Base-by-base conservation (phyloP, 1,140 invertebrate species). In the Habropoda laboriosa region DNA sequence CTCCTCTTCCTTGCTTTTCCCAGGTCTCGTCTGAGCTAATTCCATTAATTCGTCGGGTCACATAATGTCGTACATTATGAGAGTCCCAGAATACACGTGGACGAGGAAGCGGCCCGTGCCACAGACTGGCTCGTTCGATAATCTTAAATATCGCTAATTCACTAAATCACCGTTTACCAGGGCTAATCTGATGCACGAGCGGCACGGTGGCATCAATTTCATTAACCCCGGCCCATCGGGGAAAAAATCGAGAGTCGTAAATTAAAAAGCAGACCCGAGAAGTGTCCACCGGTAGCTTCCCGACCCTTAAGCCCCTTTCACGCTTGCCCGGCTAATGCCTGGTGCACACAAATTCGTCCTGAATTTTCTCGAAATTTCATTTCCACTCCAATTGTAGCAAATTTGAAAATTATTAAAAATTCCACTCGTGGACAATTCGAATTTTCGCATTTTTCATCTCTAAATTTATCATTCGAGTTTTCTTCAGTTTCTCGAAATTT, bases 91-190 rank as follows among this genome's bases (percentile, higher is more conserved):
- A 35, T 16, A 38, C 21, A 8, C 71, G 71, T 53, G 53, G 4
- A 24, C 32, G 47, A n/a, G 51, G 21, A 51, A n/a, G 21, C 53
- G 76, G 76, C 57, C 38, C 57, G 75, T 71, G 75, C 75, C 57
- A 21, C 12, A 8, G 6, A 7, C n/a, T n/a, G 32, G 16, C 32
- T 42, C 35, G 13, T 63, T 16, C 57, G 76, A 49, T 79, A 72
- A 72, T 72, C 57, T 79, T 72, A 79, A 79, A 79, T 72, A 79
- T 79, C 68, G 45, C 57, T 79, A 72, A 79, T 72, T 72, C 76
- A 55, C 57, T 45, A 30, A 79, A 79, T 79, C 45, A 55, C 58
- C 77, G 66, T 78, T 78, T 71, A 71, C 66, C 35, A 18, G 35
- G 27, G 57, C 58, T 79, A 79, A 79, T 79, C 77, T 73, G 77